Percentiles rank a stretch among this genome's conserved stretches.
Evolutionary conservation across 2,797 vertebrate genomes (phyloP).

Genomic region (Poeciliopsis paucimaculata): DNA sequence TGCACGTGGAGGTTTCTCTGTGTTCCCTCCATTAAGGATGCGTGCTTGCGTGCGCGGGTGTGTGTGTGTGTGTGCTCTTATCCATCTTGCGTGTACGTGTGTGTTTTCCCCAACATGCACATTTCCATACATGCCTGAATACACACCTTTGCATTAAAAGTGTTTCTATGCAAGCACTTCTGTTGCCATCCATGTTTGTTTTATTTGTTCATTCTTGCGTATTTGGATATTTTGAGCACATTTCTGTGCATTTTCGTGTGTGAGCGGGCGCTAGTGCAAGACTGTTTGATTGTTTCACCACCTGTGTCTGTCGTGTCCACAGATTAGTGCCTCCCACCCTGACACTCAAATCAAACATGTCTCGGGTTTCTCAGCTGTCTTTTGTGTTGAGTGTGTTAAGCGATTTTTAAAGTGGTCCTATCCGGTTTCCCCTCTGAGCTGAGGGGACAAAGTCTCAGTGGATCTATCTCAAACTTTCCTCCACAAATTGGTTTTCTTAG

Average conservation of each 20-base stretch:
- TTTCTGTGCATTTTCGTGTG: constrained; percentile 23
- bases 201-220: constrained; percentile 25
- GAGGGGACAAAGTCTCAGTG: constrained; percentile 49
- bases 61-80: background rate
- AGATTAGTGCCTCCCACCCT: constrained; percentile 78
- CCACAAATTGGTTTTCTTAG: background rate
- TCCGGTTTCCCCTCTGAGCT: constrained; percentile 70
- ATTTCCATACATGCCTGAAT: constrained; percentile 40
- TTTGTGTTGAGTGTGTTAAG: constrained; percentile 79
- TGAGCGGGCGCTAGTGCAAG: constrained; percentile 47
- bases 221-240: constrained; percentile 16
- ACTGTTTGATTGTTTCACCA: constrained; percentile 83
- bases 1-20: constrained; percentile 33
- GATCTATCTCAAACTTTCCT: constrained; percentile 47
- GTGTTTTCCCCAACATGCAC: constrained; percentile 6
- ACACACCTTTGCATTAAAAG: constrained; percentile 30
- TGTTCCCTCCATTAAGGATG: background rate
- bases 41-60: constrained; percentile 13
- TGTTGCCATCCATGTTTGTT: constrained; percentile 39
- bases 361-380: constrained; percentile 79
- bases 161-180: constrained; percentile 42
- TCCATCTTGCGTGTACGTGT: too few relatives aligned
- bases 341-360: constrained; percentile 76
- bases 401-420: constrained; percentile 79
- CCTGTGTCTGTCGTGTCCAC: constrained; percentile 76